Percentiles rank a stretch among this genome's conserved stretches.
phyloP scores from a whole-genome alignment of 2,888 invertebrate species.

The Allophyes oxyacanthae region DNA sequence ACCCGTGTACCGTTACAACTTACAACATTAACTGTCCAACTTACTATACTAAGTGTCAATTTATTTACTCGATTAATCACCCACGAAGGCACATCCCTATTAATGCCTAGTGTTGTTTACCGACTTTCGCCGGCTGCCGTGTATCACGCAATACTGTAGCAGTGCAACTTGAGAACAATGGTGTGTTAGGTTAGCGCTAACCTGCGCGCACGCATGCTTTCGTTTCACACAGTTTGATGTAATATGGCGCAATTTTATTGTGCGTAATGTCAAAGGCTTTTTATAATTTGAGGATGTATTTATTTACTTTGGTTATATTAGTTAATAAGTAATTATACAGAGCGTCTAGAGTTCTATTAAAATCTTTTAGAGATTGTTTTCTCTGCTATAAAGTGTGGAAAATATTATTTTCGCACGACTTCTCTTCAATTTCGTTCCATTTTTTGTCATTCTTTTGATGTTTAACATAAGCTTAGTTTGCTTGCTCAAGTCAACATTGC shows the following conservation, averaged over 20 bases:
- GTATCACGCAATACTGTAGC: slow-evolving; percentile 67
- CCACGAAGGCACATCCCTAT: slow-evolving; percentile 59
- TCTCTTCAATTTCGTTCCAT: no score
- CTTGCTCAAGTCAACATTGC: no score
- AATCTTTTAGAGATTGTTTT: no score
- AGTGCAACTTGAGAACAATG: slow-evolving; percentile 65
- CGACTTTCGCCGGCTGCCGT: slow-evolving; percentile 70
- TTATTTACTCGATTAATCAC: slow-evolving; percentile 41
- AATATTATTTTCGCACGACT: no score
- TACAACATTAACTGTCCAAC: slow-evolving; percentile 44
- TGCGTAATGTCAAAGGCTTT: slow-evolving; percentile 50
- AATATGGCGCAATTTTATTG: slow-evolving; percentile 55
- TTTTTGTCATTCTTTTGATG: no score
- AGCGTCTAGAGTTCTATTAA: no score
- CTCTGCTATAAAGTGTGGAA: no score
- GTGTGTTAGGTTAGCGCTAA: slow-evolving; percentile 61
- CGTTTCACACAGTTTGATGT: slow-evolving; percentile 59
- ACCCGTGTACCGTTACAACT: slow-evolving; percentile 50
- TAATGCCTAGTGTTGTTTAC: slow-evolving; percentile 68
- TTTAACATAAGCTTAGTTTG: no score
- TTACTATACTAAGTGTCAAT: slow-evolving; percentile 35
- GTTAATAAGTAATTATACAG: no score
- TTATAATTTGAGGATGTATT: slow-evolving; percentile 34
- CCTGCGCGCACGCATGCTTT: slow-evolving; percentile 61
- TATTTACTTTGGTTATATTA: slow-evolving; percentile 34